Base-by-base conservation (phyloP, 2,113 vertebrate genomes). In the Dryoscopus gambensis region DNA sequence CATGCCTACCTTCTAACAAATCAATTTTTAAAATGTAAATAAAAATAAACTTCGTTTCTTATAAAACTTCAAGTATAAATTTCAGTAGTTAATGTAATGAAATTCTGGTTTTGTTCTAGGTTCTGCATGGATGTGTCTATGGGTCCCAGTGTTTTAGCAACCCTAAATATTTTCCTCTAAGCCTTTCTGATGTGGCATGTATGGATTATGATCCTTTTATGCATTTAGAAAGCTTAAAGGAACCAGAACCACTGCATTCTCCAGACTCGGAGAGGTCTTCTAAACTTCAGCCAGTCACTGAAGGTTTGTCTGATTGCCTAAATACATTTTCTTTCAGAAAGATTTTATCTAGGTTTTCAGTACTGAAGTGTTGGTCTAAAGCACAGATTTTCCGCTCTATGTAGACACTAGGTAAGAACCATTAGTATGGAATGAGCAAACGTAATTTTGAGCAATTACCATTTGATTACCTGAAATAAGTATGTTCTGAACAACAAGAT, bases 231-330 rank as follows among this genome's bases (percentile, higher is more conserved):
- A 99, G 97, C 96, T 97, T 99, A 82, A 98, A 99, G 94, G 99
- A 99, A 80, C 99, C 99, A 33, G 99, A 99, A 94, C 99, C 99
- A 17, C 98, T 99, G n/a, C 99, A 99, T 96, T 99, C 99, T 90
- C 99, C 99, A 12, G 99, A 99, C 96, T 99, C 99, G 0, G 99
- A 99, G 90, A 98, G 99, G 49, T 99, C 99, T 95, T 98, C 98
- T 96, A 99, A 99, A 97, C 98, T 99, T 68, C 99, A 99, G 84
- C 99, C 99, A 7, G 99, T 99, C 94, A 99, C 99, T 44, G 99
- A 99, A 98, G 99, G 99, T 99, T 97, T 88, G 96, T 90, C 60
- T 87, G 59, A 89, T 94, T 88, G 56, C 53, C 56, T 90, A 53
- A 71, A 85, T 95, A 47, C 25, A 35, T 87, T 94, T 56, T 83